Evolutionary conservation across 1,140 invertebrate species (phyloP).

Genomic region (Battus philenor): DNA sequence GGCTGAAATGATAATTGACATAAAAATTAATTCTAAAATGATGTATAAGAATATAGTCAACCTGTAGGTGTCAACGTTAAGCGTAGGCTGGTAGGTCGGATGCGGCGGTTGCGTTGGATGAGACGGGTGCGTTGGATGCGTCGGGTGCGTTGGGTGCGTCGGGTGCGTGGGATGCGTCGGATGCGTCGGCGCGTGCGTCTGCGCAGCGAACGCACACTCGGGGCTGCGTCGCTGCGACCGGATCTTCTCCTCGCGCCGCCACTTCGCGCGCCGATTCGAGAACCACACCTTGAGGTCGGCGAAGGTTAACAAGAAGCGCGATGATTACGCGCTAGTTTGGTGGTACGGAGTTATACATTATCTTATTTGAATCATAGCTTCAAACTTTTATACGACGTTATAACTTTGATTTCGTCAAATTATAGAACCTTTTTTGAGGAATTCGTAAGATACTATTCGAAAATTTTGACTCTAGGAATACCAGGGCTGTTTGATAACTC

Average conservation of each 20-base stretch:
- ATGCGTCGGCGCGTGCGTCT: conserved; percentile 63
- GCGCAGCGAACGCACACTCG: conserved; percentile 74
- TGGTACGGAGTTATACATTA: neutral
- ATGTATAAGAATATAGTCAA: no score
- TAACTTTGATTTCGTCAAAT: no score
- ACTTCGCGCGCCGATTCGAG: conserved; percentile 98
- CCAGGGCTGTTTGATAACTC: no score
- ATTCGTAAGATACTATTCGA: no score
- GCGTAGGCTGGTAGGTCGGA: conserved; percentile 49
- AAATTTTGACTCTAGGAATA: no score
- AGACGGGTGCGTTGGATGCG: conserved; percentile 77
- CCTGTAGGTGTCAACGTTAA: conserved; percentile 62
- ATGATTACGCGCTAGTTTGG: conserved; percentile 27
- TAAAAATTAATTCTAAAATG: no score
- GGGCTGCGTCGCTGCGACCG: conserved; percentile 88
- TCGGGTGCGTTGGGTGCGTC: conserved; percentile 62
- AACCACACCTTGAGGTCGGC: conserved; percentile 93
- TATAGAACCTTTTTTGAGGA: no score
- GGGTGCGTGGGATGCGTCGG: conserved; percentile 52
- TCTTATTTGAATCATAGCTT: no score
- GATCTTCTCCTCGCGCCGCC: conserved; percentile 98
- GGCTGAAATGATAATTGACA: no score
- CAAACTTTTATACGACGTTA: no score
- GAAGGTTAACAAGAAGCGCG: conserved; percentile 55
- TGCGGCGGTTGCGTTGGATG: conserved; percentile 43